Percentiles rank a stretch among this genome's conserved stretches.
phyloP scores from a whole-genome alignment of 37 sponge, comb jelly and placozoan species.

The Haliclona indistincta region DNA sequence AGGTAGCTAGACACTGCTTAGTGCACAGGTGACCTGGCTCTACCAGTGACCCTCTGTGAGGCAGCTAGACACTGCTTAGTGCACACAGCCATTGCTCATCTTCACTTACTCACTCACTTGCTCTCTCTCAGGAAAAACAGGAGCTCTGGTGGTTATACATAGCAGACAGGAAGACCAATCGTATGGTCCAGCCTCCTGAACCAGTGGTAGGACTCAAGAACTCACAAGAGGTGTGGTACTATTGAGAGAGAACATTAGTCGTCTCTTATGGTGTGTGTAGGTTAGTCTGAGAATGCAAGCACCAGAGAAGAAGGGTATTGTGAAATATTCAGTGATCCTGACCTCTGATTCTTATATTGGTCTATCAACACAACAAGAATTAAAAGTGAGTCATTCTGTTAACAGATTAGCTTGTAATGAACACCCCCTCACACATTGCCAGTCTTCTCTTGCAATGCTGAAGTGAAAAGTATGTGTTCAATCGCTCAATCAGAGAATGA shows the following conservation, averaged over 20 bases:
- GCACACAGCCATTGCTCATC: too few species aligned
- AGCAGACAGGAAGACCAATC: constrained; percentile 61
- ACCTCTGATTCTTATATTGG: constrained; percentile 84
- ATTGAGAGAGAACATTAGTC: background rate
- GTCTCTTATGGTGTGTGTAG: constrained; percentile 5
- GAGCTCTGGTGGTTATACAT: constrained; percentile 94
- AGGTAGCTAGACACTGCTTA: too few species aligned
- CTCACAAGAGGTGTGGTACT: background rate
- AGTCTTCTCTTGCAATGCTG: too few species aligned
- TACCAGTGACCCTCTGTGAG: too few species aligned
- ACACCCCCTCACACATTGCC: background rate
- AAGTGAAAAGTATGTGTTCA: too few species aligned
- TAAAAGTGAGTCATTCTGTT: constrained; percentile 50
- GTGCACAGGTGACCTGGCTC: too few species aligned
- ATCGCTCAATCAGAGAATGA: too few species aligned
- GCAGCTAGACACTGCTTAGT: too few species aligned
- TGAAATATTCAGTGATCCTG: constrained; percentile 65
- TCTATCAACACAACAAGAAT: constrained; percentile 38
- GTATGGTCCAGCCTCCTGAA: constrained; percentile 66
- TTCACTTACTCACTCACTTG: too few species aligned
- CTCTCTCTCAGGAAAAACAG: constrained; percentile 79
- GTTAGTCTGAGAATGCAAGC: constrained; percentile 58
- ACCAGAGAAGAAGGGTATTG: constrained; percentile 55
- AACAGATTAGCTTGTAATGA: background rate
- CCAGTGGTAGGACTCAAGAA: constrained; percentile 66